Evolutionary conservation across 2,888 invertebrate species (phyloP), one percentile per base, ranked within the genome.

Genomic region (Cephus pulcher): DNA sequence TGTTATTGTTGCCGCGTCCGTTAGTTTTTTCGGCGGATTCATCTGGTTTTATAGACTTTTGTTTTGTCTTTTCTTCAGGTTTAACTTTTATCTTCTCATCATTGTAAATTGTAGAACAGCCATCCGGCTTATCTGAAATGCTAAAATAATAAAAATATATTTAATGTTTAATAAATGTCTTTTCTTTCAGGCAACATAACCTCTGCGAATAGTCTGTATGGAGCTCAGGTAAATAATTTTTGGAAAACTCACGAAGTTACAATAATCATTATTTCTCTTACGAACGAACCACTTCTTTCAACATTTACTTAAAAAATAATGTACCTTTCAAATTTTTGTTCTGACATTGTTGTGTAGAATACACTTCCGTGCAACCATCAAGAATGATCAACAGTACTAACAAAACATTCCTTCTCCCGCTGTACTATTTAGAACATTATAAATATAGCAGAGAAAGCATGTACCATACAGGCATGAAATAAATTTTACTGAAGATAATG

Each of bases 241-340:
- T 79, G 9, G 9, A 56, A 23, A 56, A 56, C 30, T 33, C 9
- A n/a, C 12, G 37, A 40, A 81, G 79, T 82, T 84, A 86, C 84
- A 83, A 84, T 74, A 79, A 79, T 73, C 9, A 4, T 23, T 73
- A 71, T 69, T 69, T 70, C 12, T 12, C 6, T 71, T 37, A 71
- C 11, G 1, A 71, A 71, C 32, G 32, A 33, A 32, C 3, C 32
- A 33, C 71, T 56, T 9, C 1, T 56, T 56, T 56, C 23, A 34
- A 34, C 33, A 74, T 78, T n/a, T 40, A 56, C 69, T 33, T 34
- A 75, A 40, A 6, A 32, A 74, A 76, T 69, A 34, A 75, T 75
- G 15, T 86, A 89, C 87, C 86, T 86, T 82, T 88, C 88, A 34
- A 83, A 75, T 83, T 89, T 90, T 82, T 88, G 89, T 12, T 89